A percentile compares a stretch with the other conserved stretches of the same genome.
Conservation (phyloP, 2,797 vertebrate species). For the Prionace glauca region DNA sequence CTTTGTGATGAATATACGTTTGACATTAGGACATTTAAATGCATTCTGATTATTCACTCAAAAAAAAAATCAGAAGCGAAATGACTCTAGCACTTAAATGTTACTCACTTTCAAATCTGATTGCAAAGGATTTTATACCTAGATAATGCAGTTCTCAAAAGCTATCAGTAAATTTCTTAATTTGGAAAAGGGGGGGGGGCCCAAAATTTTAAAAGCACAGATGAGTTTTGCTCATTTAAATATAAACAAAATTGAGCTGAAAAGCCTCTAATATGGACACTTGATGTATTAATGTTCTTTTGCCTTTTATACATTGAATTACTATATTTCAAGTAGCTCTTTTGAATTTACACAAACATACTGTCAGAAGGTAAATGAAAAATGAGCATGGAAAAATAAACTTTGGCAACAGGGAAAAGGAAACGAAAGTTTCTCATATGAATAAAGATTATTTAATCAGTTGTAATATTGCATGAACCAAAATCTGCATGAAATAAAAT, state of each 20-base stretch:
- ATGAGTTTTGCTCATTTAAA: too few relatives aligned
- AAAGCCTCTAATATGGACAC: neutral
- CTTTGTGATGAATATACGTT: neutral
- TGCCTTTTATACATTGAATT: slow-evolving; percentile 1
- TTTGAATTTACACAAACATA: neutral
- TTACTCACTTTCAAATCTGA: neutral
- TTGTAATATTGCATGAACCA: neutral
- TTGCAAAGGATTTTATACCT: neutral
- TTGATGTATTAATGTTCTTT: too few relatives aligned
- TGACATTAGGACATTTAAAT: neutral
- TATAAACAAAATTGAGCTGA: neutral
- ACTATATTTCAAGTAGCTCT: slow-evolving; percentile 15
- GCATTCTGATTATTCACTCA: neutral
- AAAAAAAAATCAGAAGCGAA: neutral
- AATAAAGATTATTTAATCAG: slow-evolving; percentile 20
- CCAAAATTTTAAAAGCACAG: neutral
- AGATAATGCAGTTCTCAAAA: neutral
- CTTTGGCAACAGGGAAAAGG: neutral
- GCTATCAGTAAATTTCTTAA: neutral
- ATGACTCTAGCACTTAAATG: neutral
- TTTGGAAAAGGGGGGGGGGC: neutral
- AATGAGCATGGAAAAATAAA: slow-evolving; percentile 19
- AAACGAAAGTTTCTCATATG: neutral
- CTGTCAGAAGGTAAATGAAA: neutral
- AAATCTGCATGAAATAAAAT: neutral